phyloP scores from a whole-genome alignment of 2,888 invertebrate genomes.

The Xestobium rufovillosum region DNA sequence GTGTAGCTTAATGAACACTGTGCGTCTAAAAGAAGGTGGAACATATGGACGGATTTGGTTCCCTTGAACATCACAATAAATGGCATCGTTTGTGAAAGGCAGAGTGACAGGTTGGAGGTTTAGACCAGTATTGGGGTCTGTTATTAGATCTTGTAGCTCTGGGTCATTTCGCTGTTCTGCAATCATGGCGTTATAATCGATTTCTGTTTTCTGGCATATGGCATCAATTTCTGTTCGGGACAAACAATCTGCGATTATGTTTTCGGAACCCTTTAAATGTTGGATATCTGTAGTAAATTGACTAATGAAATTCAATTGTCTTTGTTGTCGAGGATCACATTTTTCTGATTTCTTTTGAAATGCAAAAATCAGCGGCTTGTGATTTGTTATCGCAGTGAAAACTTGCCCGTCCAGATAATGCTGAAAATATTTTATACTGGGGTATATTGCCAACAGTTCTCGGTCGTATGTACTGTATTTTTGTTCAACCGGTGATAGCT shows the following conservation, averaged over 20 bases:
- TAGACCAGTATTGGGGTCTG: too few relatives aligned
- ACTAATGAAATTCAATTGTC: conserved; percentile 13
- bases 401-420: conserved; percentile 33
- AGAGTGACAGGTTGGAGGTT: too few relatives aligned
- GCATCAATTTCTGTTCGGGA: too few relatives aligned
- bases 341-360: conserved; percentile 30
- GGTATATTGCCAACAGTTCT: conserved; percentile 29
- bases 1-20: too few relatives aligned
- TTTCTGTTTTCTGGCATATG: too few relatives aligned
- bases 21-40: too few relatives aligned
- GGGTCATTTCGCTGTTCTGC: too few relatives aligned
- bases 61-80: too few relatives aligned
- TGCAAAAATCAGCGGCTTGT: conserved; percentile 32
- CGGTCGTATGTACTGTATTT: conserved; percentile 22
- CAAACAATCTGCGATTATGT: conserved; percentile 5
- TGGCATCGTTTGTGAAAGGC: too few relatives aligned
- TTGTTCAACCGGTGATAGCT: conserved; percentile 25
- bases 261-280: conserved; percentile 4
- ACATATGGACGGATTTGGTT: too few relatives aligned
- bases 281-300: conserved; percentile 14
- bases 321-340: conserved; percentile 13
- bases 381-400: conserved; percentile 32
- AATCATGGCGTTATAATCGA: too few relatives aligned
- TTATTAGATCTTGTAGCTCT: too few relatives aligned
- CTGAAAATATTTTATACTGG: conserved; percentile 30